These are phyloP conservation scores for Brienomyrus longianalis DNA, from an alignment of 2,113 vertebrate genomes.

Conservation along the genomic window DNA sequence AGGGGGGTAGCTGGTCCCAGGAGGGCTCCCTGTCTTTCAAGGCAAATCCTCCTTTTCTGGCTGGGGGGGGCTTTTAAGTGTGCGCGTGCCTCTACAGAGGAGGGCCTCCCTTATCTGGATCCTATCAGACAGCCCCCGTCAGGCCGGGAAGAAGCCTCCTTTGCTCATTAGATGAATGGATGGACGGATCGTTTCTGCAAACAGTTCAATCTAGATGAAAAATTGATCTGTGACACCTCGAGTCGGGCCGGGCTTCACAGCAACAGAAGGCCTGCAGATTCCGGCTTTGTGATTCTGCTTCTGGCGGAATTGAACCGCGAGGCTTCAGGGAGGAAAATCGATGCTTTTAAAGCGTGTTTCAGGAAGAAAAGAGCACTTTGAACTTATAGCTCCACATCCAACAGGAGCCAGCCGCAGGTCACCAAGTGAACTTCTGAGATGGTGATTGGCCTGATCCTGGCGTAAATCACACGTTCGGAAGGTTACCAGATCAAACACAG, in stretches of 20 bases:
- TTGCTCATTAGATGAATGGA: slow-evolving; percentile 46
- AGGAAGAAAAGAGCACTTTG: slow-evolving; percentile 11
- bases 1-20: slow-evolving; percentile 41
- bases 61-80: slow-evolving; percentile 50
- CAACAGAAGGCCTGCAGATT: slow-evolving; percentile 9
- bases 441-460: not conserved
- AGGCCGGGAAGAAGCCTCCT: slow-evolving; percentile 54
- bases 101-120: slow-evolving; percentile 46
- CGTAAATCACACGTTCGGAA: not conserved
- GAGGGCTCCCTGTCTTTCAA: slow-evolving; percentile 52
- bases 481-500: not conserved
- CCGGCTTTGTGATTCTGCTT: slow-evolving; percentile 19
- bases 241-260: slow-evolving; percentile 11
- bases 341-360: slow-evolving; percentile 12
- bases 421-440: not conserved
- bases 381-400: slow-evolving; percentile 1
- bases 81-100: slow-evolving; percentile 5
- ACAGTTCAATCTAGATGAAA: slow-evolving; percentile 25
- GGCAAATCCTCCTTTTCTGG: slow-evolving; percentile 59
- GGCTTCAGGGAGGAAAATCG: slow-evolving; percentile 19
- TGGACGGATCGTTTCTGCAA: slow-evolving; percentile 28
- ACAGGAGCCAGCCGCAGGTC: not conserved
- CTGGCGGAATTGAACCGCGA: slow-evolving; percentile 16
- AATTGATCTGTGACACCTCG: slow-evolving; percentile 21
- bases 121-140: slow-evolving; percentile 56